Evolutionary conservation across 2,797 vertebrate species (phyloP).

Genomic region (Cynodonichthys magdalenae): DNA sequence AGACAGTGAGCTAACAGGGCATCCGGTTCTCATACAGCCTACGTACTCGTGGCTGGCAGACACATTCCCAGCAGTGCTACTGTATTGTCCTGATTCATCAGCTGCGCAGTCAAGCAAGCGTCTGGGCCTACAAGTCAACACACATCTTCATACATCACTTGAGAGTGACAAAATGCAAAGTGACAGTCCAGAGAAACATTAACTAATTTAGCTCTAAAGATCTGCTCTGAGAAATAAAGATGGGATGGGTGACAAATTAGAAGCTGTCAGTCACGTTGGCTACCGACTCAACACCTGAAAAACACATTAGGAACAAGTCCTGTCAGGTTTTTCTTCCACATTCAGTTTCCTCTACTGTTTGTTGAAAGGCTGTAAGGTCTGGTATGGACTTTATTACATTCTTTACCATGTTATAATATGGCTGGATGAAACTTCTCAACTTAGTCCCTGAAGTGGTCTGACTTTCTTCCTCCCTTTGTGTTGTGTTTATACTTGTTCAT

Average conservation of each 20-base stretch:
- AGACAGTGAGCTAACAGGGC: conserved; percentile 61
- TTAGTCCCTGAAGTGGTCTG: conserved; percentile 28
- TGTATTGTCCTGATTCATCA: conserved; percentile 66
- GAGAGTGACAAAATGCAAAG: conserved; percentile 43
- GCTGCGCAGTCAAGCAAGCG: conserved; percentile 57
- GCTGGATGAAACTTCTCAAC: conserved; percentile 56
- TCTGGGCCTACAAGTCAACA: conserved; percentile 46
- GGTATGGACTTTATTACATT: conserved; percentile 49
- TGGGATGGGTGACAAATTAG: conserved; percentile 67
- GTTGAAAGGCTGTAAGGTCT: conserved; percentile 34
- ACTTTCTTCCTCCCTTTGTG: conserved; percentile 29
- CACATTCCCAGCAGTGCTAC: conserved; percentile 71
- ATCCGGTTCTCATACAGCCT: conserved; percentile 69
- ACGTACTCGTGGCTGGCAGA: conserved; percentile 56
- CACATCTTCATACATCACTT: conserved; percentile 31
- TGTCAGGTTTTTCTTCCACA: conserved; percentile 70
- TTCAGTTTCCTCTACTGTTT: conserved; percentile 47
- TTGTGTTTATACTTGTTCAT: conserved; percentile 42
- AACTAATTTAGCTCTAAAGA: conserved; percentile 67
- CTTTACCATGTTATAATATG: conserved; percentile 63
- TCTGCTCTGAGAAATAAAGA: conserved; percentile 41
- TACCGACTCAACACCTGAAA: conserved; percentile 33
- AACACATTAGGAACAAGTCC: conserved; percentile 35
- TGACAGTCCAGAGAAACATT: conserved; percentile 77
- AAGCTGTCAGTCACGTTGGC: conserved; percentile 70